These are phyloP conservation scores for Chaetogeoica ovagalla DNA, from an alignment of 2,888 invertebrate genomes.

Conservation along the genomic window DNA sequence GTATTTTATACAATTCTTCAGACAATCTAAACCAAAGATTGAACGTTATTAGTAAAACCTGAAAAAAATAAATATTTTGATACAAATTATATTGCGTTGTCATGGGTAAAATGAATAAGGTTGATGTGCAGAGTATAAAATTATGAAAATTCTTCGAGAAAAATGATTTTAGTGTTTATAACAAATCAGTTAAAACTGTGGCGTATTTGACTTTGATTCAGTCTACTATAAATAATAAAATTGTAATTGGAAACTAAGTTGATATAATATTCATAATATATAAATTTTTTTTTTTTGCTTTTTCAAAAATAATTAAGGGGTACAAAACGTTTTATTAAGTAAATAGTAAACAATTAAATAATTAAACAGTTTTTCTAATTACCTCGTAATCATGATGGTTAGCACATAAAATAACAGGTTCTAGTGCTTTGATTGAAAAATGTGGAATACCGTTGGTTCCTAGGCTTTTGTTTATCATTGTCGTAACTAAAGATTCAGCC, in stretches of 20 bases:
- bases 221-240: neutral
- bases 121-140: no score
- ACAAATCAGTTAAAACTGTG: no score
- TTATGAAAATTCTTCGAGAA: no score
- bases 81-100: neutral
- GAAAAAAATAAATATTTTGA: slow-evolving; percentile 46
- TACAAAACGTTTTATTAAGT: neutral
- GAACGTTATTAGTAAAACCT: slow-evolving; percentile 85
- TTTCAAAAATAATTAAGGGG: neutral
- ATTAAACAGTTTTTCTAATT: slow-evolving; percentile 57
- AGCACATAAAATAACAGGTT: slow-evolving; percentile 86
- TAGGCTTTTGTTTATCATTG: slow-evolving; percentile 71
- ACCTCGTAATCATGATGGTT: slow-evolving; percentile 98
- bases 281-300: no score
- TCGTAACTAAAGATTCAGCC: slow-evolving; percentile 85
- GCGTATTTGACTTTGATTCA: neutral
- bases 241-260: neutral
- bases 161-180: no score
- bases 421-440: slow-evolving; percentile 81
- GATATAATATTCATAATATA: neutral
- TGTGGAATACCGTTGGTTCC: slow-evolving; percentile 65
- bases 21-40: slow-evolving; percentile 95
- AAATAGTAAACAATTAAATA: no score
- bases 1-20: slow-evolving; percentile 87
- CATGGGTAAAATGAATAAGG: neutral